These are phyloP conservation scores for Globia sparganii DNA, from an alignment of 2,888 invertebrate species.

Conservation along the genomic window DNA sequence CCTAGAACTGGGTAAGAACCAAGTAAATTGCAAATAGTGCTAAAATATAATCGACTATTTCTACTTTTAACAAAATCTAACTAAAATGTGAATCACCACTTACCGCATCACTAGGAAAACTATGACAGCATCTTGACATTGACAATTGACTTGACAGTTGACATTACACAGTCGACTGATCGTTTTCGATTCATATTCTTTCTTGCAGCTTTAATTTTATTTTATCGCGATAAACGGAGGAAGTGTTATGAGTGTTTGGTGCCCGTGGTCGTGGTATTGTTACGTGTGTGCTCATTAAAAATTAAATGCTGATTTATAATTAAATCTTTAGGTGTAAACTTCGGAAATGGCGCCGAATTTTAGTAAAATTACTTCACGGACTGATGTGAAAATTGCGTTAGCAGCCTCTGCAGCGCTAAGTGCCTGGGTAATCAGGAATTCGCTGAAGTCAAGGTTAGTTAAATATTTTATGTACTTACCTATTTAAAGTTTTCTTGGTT, in stretches of 20 bases:
- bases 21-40: background rate
- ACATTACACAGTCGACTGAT: constrained; percentile 14
- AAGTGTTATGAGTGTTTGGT: constrained; percentile 56
- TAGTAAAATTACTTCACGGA: constrained; percentile 93
- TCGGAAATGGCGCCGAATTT: constrained; percentile 93
- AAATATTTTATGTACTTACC: background rate
- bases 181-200: constrained; percentile 6
- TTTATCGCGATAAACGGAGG: constrained; percentile 27
- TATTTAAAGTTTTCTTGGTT: background rate
- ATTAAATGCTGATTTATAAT: constrained; percentile 58
- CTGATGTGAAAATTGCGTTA: constrained; percentile 91
- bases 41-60: constrained; percentile 12
- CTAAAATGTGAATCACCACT: too few species aligned
- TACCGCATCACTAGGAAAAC: background rate
- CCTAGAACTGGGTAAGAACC: background rate
- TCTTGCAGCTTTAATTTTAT: constrained; percentile 42
- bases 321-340: constrained; percentile 45
- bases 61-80: accelerated
- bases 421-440: constrained; percentile 90
- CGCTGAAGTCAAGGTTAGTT: constrained; percentile 88
- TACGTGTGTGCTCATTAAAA: constrained; percentile 49
- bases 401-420: constrained; percentile 92
- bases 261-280: constrained; percentile 55
- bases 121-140: constrained; percentile 17
- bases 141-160: constrained; percentile 28